Evolutionary conservation across 1,140 invertebrate species (phyloP), one percentile per base, ranked within the genome.

Genomic region (Holotrichia oblita): DNA sequence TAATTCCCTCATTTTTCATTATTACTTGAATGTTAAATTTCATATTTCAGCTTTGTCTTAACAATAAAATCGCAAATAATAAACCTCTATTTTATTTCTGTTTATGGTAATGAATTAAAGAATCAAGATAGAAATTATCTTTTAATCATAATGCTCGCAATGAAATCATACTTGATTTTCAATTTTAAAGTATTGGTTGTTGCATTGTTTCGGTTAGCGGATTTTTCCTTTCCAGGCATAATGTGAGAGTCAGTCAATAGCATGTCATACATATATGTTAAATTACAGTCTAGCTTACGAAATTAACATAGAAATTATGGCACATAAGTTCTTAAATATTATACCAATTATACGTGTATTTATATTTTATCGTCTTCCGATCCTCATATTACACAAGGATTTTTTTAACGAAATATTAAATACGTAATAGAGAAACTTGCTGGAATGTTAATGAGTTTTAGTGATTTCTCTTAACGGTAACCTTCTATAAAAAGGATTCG

Each of bases 231-330:
- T n/a, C n/a, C n/a, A n/a, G n/a, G n/a, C n/a, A n/a, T n/a, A 34
- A 34, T 34, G 27, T 34, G 27, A 34, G 2, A 1, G 27, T 34
- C 27, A 34, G 27, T 34, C 27, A 40, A 24, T 61, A 61, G 61
- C 41, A 8, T 61, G 34, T 27, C 41, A 61, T 55, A 61, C 34
- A 17, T 34, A 64, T n/a, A 61, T 77, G 76, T 76, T 14, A 42
- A 42, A 6, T 12, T 42, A 44, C 20, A n/a, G 9, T n/a, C 2
- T 4, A n/a, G 3, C 12, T 55, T 55, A 6, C n/a, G 6, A 14
- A 17, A 55, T 55, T 55, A 55, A 3, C 6, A 69, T 34, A 22
- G 27, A 69, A 69, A 69, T 69, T 12, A 55, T 55, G 22, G 22
- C 27, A 27, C 3, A 22, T 69, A 69, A 69, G 8, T 27, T 69